Percentiles rank a stretch among this genome's conserved stretches.
phyloP scores from a whole-genome alignment of 2,797 vertebrate genomes.

The Synaphobranchus kaupii region DNA sequence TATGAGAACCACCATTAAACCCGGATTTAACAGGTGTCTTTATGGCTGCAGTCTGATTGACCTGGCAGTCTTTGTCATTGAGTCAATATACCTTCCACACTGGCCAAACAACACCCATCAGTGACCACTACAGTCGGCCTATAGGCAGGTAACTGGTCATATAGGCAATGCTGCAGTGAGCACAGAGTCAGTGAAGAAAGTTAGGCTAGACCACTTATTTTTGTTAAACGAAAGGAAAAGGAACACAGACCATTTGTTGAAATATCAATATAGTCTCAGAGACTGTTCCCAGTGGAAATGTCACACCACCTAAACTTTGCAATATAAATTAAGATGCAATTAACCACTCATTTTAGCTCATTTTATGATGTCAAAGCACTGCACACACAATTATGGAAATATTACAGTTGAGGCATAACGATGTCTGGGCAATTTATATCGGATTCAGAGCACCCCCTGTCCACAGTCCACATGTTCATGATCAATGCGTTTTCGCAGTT shows the following conservation, averaged over 20 bases:
- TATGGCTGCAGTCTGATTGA: constrained; percentile 50
- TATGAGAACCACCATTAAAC: constrained; percentile 54
- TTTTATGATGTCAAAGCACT: neutral
- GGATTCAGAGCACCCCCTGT: constrained; percentile 26
- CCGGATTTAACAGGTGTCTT: constrained; percentile 61
- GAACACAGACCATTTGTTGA: neutral
- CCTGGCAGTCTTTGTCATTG: constrained; percentile 39
- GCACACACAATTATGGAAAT: neutral
- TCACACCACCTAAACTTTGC: neutral
- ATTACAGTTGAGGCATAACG: neutral
- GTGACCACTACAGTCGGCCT: neutral
- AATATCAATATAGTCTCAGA: neutral
- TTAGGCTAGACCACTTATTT: neutral
- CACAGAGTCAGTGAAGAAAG: neutral
- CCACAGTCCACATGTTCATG: neutral
- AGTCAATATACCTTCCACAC: constrained; percentile 2
- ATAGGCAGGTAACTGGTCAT: neutral
- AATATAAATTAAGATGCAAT: neutral
- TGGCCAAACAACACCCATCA: constrained; percentile 5
- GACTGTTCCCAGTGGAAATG: neutral
- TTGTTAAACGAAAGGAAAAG: neutral
- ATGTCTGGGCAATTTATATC: neutral
- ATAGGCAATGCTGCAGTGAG: neutral
- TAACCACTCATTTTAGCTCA: neutral
- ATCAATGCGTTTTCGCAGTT: neutral